Conservation (phyloP, 2,888 invertebrate species). For the Papilio demoleus region DNA sequence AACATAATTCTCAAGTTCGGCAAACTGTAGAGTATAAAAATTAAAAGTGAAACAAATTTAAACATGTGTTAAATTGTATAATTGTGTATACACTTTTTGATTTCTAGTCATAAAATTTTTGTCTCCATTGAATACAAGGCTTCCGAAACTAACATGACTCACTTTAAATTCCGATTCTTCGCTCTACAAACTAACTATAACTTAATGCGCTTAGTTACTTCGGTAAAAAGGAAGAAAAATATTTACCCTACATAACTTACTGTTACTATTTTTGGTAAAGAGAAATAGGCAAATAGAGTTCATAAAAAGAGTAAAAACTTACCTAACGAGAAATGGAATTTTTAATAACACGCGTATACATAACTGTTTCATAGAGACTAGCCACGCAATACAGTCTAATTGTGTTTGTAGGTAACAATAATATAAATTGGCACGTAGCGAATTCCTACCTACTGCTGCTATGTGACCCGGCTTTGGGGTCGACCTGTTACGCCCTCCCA, state of each 20-base stretch:
- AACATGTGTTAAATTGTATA: no score
- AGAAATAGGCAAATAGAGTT: conserved; percentile 2
- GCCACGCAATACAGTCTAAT: conserved; percentile 23
- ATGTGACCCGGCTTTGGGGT: conserved; percentile 63
- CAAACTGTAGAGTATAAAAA: no score
- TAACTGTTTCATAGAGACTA: conserved; percentile 23
- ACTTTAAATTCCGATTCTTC: no score
- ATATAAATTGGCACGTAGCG: conserved; percentile 34
- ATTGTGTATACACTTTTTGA: no score
- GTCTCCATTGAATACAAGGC: no score
- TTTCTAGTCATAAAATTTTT: no score
- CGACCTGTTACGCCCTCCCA: conserved; percentile 72
- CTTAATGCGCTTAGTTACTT: neutral
- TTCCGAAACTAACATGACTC: no score
- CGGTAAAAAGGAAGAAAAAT: neutral
- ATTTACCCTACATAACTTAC: neutral
- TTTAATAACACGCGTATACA: conserved; percentile 28
- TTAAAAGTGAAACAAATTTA: no score
- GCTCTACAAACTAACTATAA: no score
- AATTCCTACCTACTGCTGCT: conserved; percentile 43
- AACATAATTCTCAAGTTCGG: no score
- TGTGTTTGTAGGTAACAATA: conserved; percentile 30
- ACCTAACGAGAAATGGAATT: conserved; percentile 26
- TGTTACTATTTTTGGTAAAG: neutral
- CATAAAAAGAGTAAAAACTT: neutral